phyloP scores from a whole-genome alignment of 2,113 vertebrate species.

The Diadophis punctatus region DNA sequence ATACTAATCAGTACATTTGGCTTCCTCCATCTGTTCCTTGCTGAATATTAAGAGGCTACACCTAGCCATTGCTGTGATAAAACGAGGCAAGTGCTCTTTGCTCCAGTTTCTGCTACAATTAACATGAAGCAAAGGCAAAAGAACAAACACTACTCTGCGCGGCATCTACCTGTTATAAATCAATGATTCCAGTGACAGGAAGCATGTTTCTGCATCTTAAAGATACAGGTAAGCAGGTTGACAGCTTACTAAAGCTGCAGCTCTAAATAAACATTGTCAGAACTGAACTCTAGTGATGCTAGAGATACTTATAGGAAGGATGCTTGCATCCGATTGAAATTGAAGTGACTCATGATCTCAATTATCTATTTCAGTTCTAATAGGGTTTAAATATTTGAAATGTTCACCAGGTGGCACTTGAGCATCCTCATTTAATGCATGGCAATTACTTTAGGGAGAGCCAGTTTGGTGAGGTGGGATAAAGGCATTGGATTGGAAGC shows the following conservation, averaged over 20 bases:
- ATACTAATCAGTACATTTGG: constrained; percentile 41
- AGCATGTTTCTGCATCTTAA: neutral
- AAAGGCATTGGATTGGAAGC: neutral
- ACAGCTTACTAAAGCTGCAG: neutral
- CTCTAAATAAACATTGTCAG: neutral
- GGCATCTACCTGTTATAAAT: neutral
- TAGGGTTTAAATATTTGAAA: neutral
- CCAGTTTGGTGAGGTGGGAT: neutral
- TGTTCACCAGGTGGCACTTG: neutral
- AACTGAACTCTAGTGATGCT: neutral
- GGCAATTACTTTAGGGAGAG: neutral
- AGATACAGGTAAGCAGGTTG: neutral
- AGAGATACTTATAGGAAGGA: neutral
- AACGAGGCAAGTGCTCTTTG: neutral
- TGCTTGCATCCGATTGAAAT: neutral
- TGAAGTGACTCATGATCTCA: neutral
- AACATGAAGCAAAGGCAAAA: constrained; percentile 45
- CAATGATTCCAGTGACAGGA: neutral
- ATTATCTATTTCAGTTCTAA: neutral
- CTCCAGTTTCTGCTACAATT: neutral
- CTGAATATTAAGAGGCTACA: constrained; percentile 36
- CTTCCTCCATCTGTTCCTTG: constrained; percentile 38
- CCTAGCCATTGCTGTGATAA: constrained; percentile 18
- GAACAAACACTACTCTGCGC: neutral
- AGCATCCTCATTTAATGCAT: neutral